Percentiles rank a stretch among this genome's conserved stretches.
These are phyloP conservation scores for Cyphomyrmex costatus DNA, from an alignment of 1,140 invertebrate species.

Conservation along the genomic window DNA sequence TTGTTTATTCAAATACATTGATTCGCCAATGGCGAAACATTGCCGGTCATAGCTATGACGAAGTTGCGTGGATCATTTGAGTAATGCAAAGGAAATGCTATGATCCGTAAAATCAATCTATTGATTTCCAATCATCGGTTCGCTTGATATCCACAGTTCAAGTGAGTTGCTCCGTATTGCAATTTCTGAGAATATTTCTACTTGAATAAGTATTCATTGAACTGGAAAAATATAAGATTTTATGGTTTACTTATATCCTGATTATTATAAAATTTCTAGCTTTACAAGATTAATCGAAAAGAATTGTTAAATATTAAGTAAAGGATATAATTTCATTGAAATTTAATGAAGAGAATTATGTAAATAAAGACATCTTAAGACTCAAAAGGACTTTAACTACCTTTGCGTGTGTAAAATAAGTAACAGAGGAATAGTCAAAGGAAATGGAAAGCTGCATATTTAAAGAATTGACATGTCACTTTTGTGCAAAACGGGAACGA, in stretches of 20 bases:
- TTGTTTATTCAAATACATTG: not conserved
- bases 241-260: not conserved
- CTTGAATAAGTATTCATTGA: not conserved
- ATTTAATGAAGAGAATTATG: not conserved
- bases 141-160: not conserved
- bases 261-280: not conserved
- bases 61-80: not conserved
- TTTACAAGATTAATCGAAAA: not conserved
- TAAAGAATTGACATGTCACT: constrained; percentile 7
- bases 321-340: not conserved
- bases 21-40: not conserved
- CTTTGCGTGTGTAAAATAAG: not conserved
- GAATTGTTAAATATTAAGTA: not conserved
- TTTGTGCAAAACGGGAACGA: constrained; percentile 48
- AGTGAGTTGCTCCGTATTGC: not conserved
- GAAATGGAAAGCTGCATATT: not conserved
- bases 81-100: constrained; percentile 28
- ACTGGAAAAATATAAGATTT: not conserved
- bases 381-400: not conserved
- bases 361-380: not conserved
- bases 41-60: not conserved
- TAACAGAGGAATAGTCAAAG: not conserved
- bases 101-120: constrained; percentile 42
- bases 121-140: constrained; percentile 30
- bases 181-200: constrained; percentile 14